Evolutionary conservation across 2,888 invertebrate species (phyloP).

Genomic region (Conchocele bisecta): DNA sequence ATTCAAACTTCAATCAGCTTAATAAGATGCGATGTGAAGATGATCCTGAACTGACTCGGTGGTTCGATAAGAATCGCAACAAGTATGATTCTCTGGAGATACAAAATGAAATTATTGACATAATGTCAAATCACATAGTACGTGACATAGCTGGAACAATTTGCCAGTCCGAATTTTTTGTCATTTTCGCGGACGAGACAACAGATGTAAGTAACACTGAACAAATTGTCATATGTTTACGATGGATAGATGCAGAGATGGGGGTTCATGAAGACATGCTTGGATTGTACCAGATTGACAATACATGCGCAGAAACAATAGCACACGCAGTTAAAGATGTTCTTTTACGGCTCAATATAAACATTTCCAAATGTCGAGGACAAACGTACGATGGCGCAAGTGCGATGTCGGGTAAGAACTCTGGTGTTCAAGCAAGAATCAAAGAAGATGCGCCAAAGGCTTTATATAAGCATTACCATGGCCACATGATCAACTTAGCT

Average conservation of each 20-base stretch:
- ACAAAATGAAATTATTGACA: conserved; percentile 50
- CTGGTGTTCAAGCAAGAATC: conserved; percentile 22
- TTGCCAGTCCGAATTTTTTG: conserved; percentile 5
- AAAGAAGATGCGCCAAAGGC: conserved; percentile 28
- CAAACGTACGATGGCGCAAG: conserved; percentile 39
- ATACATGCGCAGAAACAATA: conserved; percentile 21
- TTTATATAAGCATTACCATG: conserved; percentile 35
- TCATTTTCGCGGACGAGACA: conserved; percentile 42
- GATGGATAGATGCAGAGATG: conserved; percentile 42
- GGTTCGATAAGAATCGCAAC: conserved; percentile 32
- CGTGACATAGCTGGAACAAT: conserved; percentile 20
- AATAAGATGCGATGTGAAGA: conserved; percentile 35
- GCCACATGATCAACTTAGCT: conserved; percentile 26
- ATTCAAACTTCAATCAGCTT: conserved; percentile 40
- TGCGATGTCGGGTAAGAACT: conserved; percentile 25
- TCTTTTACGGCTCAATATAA: conserved; percentile 22
- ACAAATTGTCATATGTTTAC: conserved; percentile 42
- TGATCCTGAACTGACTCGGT: conserved; percentile 21
- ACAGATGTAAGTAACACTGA: conserved; percentile 49
- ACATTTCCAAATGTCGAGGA: conserved; percentile 30
- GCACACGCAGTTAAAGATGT: conserved; percentile 27
- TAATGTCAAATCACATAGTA: conserved; percentile 39
- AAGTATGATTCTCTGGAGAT: conserved; percentile 46
- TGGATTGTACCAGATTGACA: conserved; percentile 40
- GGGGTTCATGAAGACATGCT: conserved; percentile 47